These are phyloP conservation scores for Sericinus montela DNA, from an alignment of 2,888 invertebrate species.

Conservation along the genomic window DNA sequence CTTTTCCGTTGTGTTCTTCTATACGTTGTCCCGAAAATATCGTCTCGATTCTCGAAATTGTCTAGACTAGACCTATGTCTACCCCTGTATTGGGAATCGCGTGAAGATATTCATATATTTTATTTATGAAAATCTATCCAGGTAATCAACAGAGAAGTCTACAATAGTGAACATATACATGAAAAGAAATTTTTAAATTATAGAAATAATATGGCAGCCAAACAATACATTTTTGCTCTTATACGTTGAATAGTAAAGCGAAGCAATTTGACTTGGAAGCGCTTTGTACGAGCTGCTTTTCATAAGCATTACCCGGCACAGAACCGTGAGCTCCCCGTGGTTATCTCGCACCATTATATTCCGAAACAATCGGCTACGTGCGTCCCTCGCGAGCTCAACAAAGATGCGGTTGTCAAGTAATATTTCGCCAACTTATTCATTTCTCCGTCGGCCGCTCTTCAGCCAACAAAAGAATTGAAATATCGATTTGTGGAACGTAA, in stretches of 20 bases:
- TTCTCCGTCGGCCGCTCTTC: conserved; percentile 3
- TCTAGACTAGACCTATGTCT: too few species aligned
- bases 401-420: conserved; percentile 20
- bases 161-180: too few species aligned
- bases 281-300: background rate
- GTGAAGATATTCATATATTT: too few species aligned
- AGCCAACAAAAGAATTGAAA: conserved; percentile 32
- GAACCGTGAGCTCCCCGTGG: background rate
- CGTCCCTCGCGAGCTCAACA: background rate
- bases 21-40: too few species aligned
- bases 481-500: conserved; percentile 30
- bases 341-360: background rate
- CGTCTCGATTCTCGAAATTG: too few species aligned
- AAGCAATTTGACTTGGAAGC: background rate
- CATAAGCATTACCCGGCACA: background rate
- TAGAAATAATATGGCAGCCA: background rate
- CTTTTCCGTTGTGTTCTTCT: too few species aligned
- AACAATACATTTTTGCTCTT: background rate
- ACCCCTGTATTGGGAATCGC: too few species aligned
- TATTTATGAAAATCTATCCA: too few species aligned
- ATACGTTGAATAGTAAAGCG: background rate
- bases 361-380: background rate
- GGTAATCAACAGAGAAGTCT: too few species aligned
- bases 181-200: background rate
- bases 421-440: conserved; percentile 6